Base-by-base conservation (phyloP, 1,140 invertebrate species). In the Lordiphosa mommai region DNA sequence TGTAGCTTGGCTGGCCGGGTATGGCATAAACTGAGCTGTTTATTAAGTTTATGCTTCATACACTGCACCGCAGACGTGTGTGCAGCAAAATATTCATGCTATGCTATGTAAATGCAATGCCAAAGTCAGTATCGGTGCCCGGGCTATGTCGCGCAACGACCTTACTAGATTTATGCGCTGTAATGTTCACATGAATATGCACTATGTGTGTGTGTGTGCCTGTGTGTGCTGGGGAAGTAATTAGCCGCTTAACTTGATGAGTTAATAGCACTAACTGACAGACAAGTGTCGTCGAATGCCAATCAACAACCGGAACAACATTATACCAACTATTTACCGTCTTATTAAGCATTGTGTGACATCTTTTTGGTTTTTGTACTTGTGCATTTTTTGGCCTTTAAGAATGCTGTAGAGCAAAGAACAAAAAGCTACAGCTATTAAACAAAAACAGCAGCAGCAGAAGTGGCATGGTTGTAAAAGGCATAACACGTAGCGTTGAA, bases 221-320 rank as follows among this genome's bases (percentile, higher is more conserved):
- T 34, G 29, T 41, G 56, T 23, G 6, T 29, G 36, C 40, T 23
- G 27, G n/a, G 17, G 13, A 52, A 51, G 52, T 71, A 80, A 82
- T 82, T 82, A 80, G 82, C 65, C 70, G 71, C 66, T 71, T 67
- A 82, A 82, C 56, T 60, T 76, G 71, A 76, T 82, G 61, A 71
- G 55, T 52, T 38, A 51, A 12, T 23, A 7, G 14, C 13, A 7
- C 32, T 9, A 37, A 61, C 58, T 30, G 33, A 30, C 8, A 13
- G 61, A 14, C 40, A 14, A 34, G 40, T 12, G 17, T 10, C 32
- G 14, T 33, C 51, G 41, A 59, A 43, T 60, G 27, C 36, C 36
- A 38, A 49, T 56, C 34, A 20, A 47, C 38, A 44, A 33, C 6
- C 47, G 30, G 43, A 69, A 52, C 56, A 60, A 30, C 49, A 51